These are phyloP conservation scores for Aplocera efformata DNA, from an alignment of 2,888 invertebrate genomes.

Conservation along the genomic window DNA sequence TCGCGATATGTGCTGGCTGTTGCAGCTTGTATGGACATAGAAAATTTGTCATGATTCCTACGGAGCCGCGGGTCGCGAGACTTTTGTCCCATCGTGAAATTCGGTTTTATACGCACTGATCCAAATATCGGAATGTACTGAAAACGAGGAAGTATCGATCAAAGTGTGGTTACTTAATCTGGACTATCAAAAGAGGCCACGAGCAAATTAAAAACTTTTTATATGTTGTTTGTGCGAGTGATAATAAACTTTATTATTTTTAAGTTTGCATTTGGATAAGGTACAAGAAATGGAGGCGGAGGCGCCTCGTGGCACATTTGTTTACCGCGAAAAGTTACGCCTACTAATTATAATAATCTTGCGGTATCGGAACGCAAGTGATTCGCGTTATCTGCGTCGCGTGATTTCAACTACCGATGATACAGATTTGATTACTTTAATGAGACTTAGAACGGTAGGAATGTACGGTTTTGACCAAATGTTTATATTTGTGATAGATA, in stretches of 20 bases:
- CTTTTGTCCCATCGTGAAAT: too few species aligned
- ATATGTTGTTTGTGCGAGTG: background rate
- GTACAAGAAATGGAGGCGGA: slow-evolving; percentile 35
- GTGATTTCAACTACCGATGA: slow-evolving; percentile 3
- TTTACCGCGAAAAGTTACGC: slow-evolving; percentile 32
- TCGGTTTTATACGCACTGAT: too few species aligned
- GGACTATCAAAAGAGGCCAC: too few species aligned
- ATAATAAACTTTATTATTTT: slow-evolving; percentile 6
- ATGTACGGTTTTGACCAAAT: background rate
- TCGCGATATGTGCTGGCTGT: too few species aligned
- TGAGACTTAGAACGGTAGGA: background rate
- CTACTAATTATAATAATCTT: slow-evolving; percentile 26
- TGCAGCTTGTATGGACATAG: too few species aligned
- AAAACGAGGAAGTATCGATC: too few species aligned
- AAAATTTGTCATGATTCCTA: too few species aligned
- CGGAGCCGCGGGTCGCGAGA: too few species aligned
- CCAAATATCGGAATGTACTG: too few species aligned
- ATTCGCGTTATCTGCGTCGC: slow-evolving; percentile 8
- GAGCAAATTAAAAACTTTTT: too few species aligned
- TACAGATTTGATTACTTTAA: slow-evolving; percentile 1
- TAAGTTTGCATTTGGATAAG: slow-evolving; percentile 37
- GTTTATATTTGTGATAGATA: background rate
- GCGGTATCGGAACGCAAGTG: slow-evolving; percentile 14
- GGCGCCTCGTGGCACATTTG: slow-evolving; percentile 36
- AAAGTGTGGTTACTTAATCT: too few species aligned